Percentiles rank a stretch among this genome's conserved stretches.
These are phyloP conservation scores for Otocyon megalotis DNA, from an alignment of 2,113 vertebrate species.

Conservation along the genomic window DNA sequence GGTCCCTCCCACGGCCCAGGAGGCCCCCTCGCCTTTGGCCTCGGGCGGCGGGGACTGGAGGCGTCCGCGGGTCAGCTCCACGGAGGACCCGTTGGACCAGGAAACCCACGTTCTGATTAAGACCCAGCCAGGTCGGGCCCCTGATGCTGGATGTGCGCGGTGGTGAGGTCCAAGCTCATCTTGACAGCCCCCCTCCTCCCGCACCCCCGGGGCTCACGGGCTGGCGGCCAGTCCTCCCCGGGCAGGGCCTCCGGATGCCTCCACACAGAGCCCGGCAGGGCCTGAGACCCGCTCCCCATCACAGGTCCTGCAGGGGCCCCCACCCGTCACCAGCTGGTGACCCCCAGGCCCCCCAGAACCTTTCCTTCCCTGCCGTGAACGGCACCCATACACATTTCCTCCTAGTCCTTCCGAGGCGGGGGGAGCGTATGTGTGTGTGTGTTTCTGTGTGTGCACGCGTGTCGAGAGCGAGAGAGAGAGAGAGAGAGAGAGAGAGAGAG, in stretches of 20 bases:
- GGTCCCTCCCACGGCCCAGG: not conserved
- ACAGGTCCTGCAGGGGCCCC: not conserved
- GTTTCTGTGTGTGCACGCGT: too few species aligned
- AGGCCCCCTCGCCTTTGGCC: not conserved
- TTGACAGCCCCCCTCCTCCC: constrained; percentile 48
- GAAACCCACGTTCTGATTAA: not conserved
- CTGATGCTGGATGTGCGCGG: not conserved
- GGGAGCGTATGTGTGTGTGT: not conserved
- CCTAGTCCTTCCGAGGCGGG: not conserved
- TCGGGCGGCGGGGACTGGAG: not conserved
- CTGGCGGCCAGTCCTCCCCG: not conserved
- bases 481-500: not conserved
- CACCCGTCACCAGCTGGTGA: not conserved
- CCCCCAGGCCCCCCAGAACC: not conserved
- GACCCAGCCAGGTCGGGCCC: not conserved
- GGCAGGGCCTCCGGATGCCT: not conserved
- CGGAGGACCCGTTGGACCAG: not conserved
- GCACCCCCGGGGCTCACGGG: not conserved
- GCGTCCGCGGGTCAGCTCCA: not conserved
- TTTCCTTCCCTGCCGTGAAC: not conserved
- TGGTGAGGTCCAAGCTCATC: not conserved
- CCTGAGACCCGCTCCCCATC: not conserved
- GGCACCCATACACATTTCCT: not conserved
- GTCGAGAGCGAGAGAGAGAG: not conserved
- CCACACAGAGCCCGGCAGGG: not conserved